These are phyloP conservation scores for Eunapius fragilis DNA, from an alignment of 37 sponge, comb jelly and placozoan species.

Conservation along the genomic window DNA sequence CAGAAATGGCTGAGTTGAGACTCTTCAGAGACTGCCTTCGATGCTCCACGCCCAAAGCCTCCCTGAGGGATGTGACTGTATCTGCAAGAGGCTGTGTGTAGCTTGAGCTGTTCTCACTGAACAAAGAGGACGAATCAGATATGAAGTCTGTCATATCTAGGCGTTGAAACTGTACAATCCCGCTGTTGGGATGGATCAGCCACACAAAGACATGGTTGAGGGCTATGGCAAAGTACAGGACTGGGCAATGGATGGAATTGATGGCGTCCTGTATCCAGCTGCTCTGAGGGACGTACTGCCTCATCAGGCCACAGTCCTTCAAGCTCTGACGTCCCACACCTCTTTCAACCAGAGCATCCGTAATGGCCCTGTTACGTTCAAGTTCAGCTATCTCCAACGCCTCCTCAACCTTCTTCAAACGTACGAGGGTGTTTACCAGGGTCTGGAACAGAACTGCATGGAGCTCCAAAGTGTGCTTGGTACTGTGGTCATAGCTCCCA, in stretches of 20 bases:
- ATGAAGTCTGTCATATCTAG: conserved; percentile 75
- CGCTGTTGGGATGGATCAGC: conserved; percentile 85
- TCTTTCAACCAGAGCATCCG: conserved; percentile 62
- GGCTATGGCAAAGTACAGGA: conserved; percentile 85
- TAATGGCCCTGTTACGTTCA: conserved; percentile 71
- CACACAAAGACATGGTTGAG: conserved; percentile 86
- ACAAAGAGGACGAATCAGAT: conserved; percentile 70
- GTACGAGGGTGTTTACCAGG: conserved; percentile 78
- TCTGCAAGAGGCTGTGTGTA: conserved; percentile 70
- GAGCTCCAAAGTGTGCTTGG: conserved; percentile 63
- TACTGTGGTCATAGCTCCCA: conserved; percentile 63
- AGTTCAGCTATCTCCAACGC: conserved; percentile 92
- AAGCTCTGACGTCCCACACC: conserved; percentile 61
- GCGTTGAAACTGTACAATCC: conserved; percentile 87
- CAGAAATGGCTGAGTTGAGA: conserved; percentile 57
- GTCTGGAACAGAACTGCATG: conserved; percentile 78
- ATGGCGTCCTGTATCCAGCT: conserved; percentile 71
- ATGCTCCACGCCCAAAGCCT: conserved; percentile 75
- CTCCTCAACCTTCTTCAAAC: conserved; percentile 71
- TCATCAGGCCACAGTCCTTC: conserved; percentile 62
- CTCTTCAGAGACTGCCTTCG: conserved; percentile 47
- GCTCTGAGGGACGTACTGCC: conserved; percentile 52
- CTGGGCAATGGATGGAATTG: conserved; percentile 49
- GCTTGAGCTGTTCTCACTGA: conserved; percentile 66
- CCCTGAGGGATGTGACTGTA: conserved; percentile 60